Evolutionary conservation across 1,140 invertebrate genomes (phyloP), one percentile per base, ranked within the genome.

Genomic region (Rhopalosiphum padi): DNA sequence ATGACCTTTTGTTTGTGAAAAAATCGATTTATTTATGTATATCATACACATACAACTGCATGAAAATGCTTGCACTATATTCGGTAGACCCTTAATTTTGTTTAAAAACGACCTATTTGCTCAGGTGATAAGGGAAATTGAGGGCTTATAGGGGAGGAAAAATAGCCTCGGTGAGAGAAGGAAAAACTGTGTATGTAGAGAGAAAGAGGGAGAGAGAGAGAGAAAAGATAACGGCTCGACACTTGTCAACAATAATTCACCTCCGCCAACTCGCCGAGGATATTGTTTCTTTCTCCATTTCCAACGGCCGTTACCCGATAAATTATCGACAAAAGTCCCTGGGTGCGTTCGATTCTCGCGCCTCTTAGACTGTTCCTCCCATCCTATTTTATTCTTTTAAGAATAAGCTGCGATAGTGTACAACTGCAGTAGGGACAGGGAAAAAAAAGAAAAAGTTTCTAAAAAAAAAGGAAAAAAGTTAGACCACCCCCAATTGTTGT

Each of bases 221-320:
- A 91, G 90, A 91, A 35, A 48, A 92, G 68, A 92, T 92, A 92
- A 92, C 90, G 68, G 48, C 68, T 92, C 90, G 90, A 92, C 90
- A 92, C 90, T 92, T 92, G 90, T 92, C 90, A 83, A 92, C 90
- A 92, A 92, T 92, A 92, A 92, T 92, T 92, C 90, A 92, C 90
- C 90, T 92, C 90, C 68, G 43, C 60, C 90, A 23, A 91, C 90
- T 91, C 90, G 90, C 90, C 60, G 68, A 46, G 90, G 90, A 92
- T 92, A 92, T 92, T 92, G 90, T 92, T 92, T 92, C 90, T 92
- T 92, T 92, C 68, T 92, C 60, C 46, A 30, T 92, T 92, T 92
- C 90, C 90, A 92, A 82, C 90, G 60, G 46, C 68, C 68, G 90
- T 82, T 83, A 83, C 90, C 90, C 90, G 90, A 92, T 92, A 92